Evolutionary conservation across 2,888 invertebrate species (phyloP).

Genomic region (Andrena marginata): DNA sequence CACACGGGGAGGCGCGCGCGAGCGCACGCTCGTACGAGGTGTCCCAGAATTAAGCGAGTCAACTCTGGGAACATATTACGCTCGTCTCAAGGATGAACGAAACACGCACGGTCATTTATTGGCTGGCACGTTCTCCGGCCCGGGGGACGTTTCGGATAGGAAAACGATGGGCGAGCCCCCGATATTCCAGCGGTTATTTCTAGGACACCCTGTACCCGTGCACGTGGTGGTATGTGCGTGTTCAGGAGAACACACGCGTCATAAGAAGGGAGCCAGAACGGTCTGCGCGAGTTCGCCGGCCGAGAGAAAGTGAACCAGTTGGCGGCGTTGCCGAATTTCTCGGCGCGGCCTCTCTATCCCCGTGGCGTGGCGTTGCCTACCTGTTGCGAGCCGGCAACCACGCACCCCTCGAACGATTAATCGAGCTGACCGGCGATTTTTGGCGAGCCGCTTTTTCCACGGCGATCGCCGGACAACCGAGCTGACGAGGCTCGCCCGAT

Average conservation of each 20-base stretch:
- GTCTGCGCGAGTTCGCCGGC: slow-evolving; percentile 74
- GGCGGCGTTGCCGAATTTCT: slow-evolving; percentile 82
- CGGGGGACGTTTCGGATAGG: background rate
- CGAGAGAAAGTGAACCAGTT: slow-evolving; percentile 84
- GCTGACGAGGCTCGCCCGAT: background rate
- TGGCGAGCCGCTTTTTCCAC: slow-evolving; percentile 59
- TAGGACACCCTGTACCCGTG: background rate
- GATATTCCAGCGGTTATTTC: background rate
- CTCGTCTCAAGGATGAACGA: background rate
- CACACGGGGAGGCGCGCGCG: background rate
- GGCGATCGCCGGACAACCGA: slow-evolving; percentile 31
- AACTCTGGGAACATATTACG: background rate
- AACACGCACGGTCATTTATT: background rate
- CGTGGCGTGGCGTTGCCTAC: slow-evolving; percentile 57
- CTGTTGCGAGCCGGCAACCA: slow-evolving; percentile 70
- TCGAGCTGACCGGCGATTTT: slow-evolving; percentile 61
- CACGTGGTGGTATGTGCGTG: slow-evolving; percentile 9
- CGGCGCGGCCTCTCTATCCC: slow-evolving; percentile 60
- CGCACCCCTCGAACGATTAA: slow-evolving; percentile 59
- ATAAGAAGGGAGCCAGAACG: slow-evolving; percentile 64
- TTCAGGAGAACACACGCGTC: slow-evolving; percentile 37
- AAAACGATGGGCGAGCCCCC: background rate
- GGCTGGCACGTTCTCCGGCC: background rate
- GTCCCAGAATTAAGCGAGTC: background rate
- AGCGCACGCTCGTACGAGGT: background rate